Evolutionary conservation across 2,797 vertebrate species (phyloP), one percentile per base, ranked within the genome.

Genomic region (Diplodus sargus): DNA sequence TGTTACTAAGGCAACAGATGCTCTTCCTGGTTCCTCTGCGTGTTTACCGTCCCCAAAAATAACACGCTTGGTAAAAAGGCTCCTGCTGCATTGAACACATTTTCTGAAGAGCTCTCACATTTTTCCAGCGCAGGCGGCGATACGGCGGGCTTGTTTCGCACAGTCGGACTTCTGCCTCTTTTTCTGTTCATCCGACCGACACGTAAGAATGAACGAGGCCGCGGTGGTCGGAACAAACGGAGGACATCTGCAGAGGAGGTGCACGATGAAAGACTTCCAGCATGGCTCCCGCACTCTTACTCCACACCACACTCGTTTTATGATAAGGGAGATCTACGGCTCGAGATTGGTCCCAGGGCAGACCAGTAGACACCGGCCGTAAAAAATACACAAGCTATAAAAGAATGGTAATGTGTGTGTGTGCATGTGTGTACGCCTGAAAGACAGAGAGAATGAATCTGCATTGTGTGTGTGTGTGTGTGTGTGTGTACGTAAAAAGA

Each of bases 381-480:
- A 93, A 94, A 93, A 87, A 83, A 83, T 48, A 89, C 82, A 91
- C 66, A 84, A 62, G 72, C 89, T 70, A 88, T 93, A 93, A 93
- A 94, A 88, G 59, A 76, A 78, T 63, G 62, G 77, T 71, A 83
- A 74, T 82, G 87, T 69, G 76, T 70, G 76, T 70, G 68, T 70
- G 68, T 81, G 77, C 39, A 2, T 70, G 54, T 54, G 68, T 79
- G 74, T 48, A 48, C 58, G 78, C 2, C 60, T 65, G 79, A 79
- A 82, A 73, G 47, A 72, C 22, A 23, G 48, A 56, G 57, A 65
- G 77, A 60, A 77, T 54, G 51, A 47, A 85, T 90, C 85, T 87
- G 78, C 70, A 77, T 82, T 68, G 64, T 64, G 68, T 60, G 52
- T 42, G 25, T 61, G 64, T 64, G 68, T 60, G 52, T 42, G 25